Percentiles rank a stretch among this genome's conserved stretches.
These are phyloP conservation scores for Babylonia areolata DNA, from an alignment of 1,140 invertebrate genomes.

Conservation along the genomic window DNA sequence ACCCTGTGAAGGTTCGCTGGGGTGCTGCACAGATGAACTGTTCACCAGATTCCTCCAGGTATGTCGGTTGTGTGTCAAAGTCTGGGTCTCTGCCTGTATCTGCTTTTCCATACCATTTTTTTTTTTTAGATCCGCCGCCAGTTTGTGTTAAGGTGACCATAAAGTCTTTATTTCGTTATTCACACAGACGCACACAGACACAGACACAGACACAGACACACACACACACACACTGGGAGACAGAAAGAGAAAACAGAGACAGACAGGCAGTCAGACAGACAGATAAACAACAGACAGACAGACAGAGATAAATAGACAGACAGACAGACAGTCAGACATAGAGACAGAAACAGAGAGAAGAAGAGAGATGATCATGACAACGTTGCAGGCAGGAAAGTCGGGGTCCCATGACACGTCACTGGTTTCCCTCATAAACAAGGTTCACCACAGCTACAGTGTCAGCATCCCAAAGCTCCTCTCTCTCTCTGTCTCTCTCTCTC, in stretches of 20 bases:
- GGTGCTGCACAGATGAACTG: no score
- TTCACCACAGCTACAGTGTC: no score
- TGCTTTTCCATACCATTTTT: no score
- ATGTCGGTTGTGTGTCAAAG: no score
- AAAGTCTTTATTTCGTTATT: background rate
- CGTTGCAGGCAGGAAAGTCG: background rate
- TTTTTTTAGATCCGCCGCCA: no score
- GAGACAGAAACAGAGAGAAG: background rate
- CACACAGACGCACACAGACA: background rate
- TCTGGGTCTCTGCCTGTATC: no score
- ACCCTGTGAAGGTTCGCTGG: no score
- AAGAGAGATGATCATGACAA: background rate
- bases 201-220: background rate
- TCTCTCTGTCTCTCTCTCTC: no score
- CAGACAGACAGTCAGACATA: conserved; percentile 1
- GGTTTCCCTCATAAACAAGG: no score
- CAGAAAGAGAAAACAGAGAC: background rate
- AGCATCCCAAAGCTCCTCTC: no score
- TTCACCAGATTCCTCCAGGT: no score
- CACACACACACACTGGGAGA: background rate
- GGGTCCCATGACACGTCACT: no score
- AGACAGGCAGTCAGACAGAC: background rate
- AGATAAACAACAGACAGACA: background rate
- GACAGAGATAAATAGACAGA: background rate
- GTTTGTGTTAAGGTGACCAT: background rate